Conservation (phyloP, 2,888 invertebrate genomes). For the Stenichneumon culpator region DNA sequence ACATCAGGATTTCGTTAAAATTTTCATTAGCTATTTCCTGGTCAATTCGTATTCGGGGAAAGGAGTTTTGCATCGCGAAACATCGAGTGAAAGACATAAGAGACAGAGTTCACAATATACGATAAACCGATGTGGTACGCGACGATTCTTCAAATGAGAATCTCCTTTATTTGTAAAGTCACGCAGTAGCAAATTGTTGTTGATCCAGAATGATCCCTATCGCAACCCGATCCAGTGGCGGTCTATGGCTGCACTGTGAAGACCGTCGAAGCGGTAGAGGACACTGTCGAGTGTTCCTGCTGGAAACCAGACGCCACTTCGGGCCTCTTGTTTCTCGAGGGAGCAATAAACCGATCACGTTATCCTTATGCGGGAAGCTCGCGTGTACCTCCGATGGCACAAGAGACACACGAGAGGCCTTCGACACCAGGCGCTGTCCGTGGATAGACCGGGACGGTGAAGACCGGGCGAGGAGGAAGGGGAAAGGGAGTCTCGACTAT, state of each 20-base stretch:
- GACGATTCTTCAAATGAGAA: no score
- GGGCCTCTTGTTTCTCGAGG: constrained; percentile 47
- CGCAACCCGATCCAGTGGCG: not conserved
- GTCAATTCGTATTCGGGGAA: not conserved
- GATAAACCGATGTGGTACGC: no score
- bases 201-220: not conserved
- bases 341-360: constrained; percentile 66
- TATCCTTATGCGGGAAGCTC: constrained; percentile 57
- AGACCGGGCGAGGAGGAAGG: constrained; percentile 15
- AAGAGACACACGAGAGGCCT: constrained; percentile 50
- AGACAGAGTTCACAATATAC: no score
- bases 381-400: constrained; percentile 46
- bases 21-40: constrained; percentile 38
- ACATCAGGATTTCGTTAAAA: constrained; percentile 33
- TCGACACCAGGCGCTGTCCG: constrained; percentile 51
- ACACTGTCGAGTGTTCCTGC: not conserved
- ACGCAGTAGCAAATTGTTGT: not conserved
- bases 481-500: not conserved
- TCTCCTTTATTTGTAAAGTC: no score
- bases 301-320: constrained; percentile 54
- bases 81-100: not conserved
- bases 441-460: constrained; percentile 35
- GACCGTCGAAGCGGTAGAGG: constrained; percentile 13
- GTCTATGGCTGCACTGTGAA: not conserved
- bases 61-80: not conserved